Evolutionary conservation across 2,113 vertebrate genomes (phyloP).

Genomic region (Aegithalos caudatus): DNA sequence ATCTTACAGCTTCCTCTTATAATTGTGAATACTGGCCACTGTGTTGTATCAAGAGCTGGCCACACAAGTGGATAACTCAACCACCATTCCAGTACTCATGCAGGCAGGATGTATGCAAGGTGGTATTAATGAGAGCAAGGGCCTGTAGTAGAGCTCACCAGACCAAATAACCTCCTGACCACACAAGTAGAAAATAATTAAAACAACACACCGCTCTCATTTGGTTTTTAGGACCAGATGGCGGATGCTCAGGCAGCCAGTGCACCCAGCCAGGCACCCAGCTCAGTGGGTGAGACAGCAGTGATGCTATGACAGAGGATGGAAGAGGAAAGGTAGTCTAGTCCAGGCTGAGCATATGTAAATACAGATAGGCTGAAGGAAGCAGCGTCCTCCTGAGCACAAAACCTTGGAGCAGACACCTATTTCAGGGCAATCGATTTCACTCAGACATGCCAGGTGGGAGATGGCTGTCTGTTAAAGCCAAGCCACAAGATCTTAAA

Average conservation of each 20-base stretch:
- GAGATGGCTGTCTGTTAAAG: not conserved
- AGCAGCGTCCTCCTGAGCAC: not conserved
- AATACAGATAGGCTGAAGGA: not conserved
- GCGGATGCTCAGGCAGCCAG: constrained; percentile 56
- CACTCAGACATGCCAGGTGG: not conserved
- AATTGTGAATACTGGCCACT: constrained; percentile 67
- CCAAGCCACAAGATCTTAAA: not conserved
- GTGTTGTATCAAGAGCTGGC: constrained; percentile 64
- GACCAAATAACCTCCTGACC: constrained; percentile 78
- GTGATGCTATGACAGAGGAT: not conserved
- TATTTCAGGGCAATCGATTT: not conserved
- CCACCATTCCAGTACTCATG: not conserved
- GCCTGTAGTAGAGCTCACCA: constrained; percentile 64
- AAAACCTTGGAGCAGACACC: not conserved
- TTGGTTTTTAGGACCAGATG: constrained; percentile 71
- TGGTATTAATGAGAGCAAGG: constrained; percentile 68
- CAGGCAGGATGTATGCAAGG: constrained; percentile 67
- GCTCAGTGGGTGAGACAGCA: constrained; percentile 27
- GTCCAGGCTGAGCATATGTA: not conserved
- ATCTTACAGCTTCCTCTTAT: constrained; percentile 64
- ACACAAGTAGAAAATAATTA: constrained; percentile 82
- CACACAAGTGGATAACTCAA: constrained; percentile 79
- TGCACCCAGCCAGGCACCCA: too few species aligned
- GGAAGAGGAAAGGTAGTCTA: not conserved
- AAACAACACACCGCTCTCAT: constrained; percentile 66